phyloP scores from a whole-genome alignment of 2,797 vertebrate genomes.

The Tragelaphus eurycerus region DNA sequence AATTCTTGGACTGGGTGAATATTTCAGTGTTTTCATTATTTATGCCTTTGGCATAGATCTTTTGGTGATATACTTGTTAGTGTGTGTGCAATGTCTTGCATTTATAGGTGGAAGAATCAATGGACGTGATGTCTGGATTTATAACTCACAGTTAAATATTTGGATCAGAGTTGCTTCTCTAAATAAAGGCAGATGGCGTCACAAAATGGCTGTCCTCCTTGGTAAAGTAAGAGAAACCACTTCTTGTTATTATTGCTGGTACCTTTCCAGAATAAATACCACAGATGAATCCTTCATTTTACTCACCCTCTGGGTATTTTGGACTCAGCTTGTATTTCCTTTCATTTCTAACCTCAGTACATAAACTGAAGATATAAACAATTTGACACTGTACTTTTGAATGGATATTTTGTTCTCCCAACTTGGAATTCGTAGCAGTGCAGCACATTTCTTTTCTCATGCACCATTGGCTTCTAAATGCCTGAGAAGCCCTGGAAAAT shows the following conservation, averaged over 20 bases:
- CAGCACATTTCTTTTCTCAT: conserved; percentile 54
- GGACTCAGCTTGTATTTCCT: conserved; percentile 44
- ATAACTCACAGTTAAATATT: conserved; percentile 98
- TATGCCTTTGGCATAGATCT: background rate
- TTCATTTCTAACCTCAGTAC: conserved; percentile 26
- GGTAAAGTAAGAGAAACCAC: conserved; percentile 92
- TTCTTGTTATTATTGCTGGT: conserved; percentile 34
- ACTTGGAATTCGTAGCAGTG: conserved; percentile 33
- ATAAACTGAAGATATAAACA: conserved; percentile 40
- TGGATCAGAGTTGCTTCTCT: conserved; percentile 99
- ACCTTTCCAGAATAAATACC: conserved; percentile 47
- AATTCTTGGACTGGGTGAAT: background rate
- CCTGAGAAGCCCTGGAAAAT: conserved; percentile 8
- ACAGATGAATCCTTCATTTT: conserved; percentile 45
- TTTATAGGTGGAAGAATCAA: conserved; percentile 96
- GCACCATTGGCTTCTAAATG: background rate
- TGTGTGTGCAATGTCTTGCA: conserved; percentile 42
- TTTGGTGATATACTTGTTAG: conserved; percentile 1
- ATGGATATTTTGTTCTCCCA: conserved; percentile 52
- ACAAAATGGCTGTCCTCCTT: conserved; percentile 98
- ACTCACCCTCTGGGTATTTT: conserved; percentile 45
- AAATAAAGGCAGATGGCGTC: conserved; percentile 99
- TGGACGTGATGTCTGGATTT: conserved; percentile 99
- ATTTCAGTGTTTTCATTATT: background rate
- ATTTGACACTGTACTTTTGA: conserved; percentile 30